Base-by-base conservation (phyloP, 2,888 invertebrate genomes). In the Tiliacea aurago region DNA sequence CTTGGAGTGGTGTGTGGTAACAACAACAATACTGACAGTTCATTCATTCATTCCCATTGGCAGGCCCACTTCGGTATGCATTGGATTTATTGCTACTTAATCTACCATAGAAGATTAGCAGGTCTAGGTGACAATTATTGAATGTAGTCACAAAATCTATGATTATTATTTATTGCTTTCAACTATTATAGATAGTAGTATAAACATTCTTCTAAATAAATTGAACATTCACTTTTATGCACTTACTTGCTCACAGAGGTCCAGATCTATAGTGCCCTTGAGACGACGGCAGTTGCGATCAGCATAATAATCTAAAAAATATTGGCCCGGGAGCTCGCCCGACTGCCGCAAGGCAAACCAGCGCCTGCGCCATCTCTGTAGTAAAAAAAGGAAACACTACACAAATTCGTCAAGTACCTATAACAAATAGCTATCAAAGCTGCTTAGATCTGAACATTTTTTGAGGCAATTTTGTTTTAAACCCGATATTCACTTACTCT, bases 291-390 rank as follows among this genome's bases (percentile, higher is more conserved):
- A 98, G 91, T 98, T 97, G 89, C 97, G 97, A 93, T 99, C 99
- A 55, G 98, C 98, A 94, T 98, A 99, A 94, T 99, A 99, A 93
- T 99, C 99, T 88, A 99, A 97, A 91, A 98, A 98, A 96, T 98
- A 99, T 94, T 99, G 99, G 73, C 98, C 99, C 70, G 99, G 99
- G 90, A 99, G 97, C 92, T 99, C 98, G 86, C 99, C 98, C 53
- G 98, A 98, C 92, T 99, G 98, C 85, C 98, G 98, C 88, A 99
- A 97, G 85, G 98, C 98, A 95, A 99, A 99, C 98, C 99, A 99
- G 89, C 99, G 97, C 92, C 98, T 97, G 93, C 99, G 97, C 99
- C 99, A 99, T 97, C 99, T 98, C 99, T 99, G 78, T 74, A 77
- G 83, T 78, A 76, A 81, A 69, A 66, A 70, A 69, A 76, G 10